These are phyloP conservation scores for Hippopotamus amphibius DNA, from an alignment of 2,113 vertebrate genomes.

Conservation along the genomic window DNA sequence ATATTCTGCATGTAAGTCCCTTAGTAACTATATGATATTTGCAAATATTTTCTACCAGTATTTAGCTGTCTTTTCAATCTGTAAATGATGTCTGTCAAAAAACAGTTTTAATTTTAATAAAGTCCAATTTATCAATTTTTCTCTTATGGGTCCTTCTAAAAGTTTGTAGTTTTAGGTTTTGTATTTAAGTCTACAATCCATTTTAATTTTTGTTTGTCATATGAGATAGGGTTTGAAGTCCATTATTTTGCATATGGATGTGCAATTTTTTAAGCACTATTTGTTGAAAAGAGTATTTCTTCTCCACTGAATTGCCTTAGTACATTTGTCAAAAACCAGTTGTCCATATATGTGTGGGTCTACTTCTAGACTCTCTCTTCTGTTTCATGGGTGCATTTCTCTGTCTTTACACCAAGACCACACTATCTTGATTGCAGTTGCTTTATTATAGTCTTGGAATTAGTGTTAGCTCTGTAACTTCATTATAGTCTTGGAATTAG, in stretches of 20 bases:
- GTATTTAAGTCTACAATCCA: neutral
- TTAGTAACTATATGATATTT: neutral
- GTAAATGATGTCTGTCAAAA: neutral
- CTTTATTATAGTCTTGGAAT: neutral
- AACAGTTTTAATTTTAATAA: conserved; percentile 19
- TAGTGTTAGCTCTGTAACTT: neutral
- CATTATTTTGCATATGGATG: neutral
- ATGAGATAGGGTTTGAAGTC: neutral
- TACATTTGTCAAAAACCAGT: neutral
- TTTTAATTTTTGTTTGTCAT: neutral
- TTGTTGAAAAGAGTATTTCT: neutral
- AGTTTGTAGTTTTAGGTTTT: neutral
- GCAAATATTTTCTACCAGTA: neutral
- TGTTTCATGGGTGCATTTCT: neutral
- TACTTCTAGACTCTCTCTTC: neutral
- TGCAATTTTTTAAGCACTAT: neutral
- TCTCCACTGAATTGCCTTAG: neutral
- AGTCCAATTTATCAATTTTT: neutral
- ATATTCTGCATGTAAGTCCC: neutral
- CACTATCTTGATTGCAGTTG: neutral
- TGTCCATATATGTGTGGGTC: neutral
- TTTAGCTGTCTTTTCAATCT: neutral
- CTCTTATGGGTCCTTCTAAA: conserved; percentile 31
- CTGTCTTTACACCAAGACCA: neutral
- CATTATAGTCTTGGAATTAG: neutral